These are phyloP conservation scores for Halichoeres trimaculatus DNA, from an alignment of 2,113 vertebrate species.

Conservation along the genomic window DNA sequence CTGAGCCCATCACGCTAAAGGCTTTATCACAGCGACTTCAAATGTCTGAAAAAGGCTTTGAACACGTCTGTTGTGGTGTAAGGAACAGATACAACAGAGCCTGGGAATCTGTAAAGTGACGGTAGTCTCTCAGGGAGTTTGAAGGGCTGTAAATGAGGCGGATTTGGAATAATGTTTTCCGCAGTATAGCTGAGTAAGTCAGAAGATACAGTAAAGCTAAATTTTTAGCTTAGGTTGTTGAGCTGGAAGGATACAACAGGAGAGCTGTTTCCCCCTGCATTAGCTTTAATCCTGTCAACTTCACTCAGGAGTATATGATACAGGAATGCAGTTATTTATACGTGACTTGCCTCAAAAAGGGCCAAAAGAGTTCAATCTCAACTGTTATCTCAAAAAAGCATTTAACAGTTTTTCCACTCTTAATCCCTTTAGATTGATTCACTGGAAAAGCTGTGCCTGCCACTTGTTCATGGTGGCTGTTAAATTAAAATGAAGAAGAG, in stretches of 20 bases:
- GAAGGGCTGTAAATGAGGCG: conserved; percentile 26
- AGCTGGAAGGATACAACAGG: background rate
- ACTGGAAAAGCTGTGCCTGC: background rate
- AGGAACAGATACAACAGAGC: conserved; percentile 23
- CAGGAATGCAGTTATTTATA: background rate
- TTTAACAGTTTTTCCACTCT: background rate
- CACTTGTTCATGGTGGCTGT: background rate
- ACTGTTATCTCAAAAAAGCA: background rate
- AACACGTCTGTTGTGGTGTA: conserved; percentile 5
- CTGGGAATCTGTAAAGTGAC: conserved; percentile 24
- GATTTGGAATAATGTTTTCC: conserved; percentile 21
- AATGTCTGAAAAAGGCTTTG: conserved; percentile 33
- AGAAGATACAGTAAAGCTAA: conserved; percentile 1
- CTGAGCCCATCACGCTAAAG: conserved; percentile 8
- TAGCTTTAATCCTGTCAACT: conserved; percentile 2
- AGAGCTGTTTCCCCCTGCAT: background rate
- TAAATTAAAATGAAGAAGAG: background rate
- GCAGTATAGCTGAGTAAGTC: conserved; percentile 37
- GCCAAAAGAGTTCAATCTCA: no score
- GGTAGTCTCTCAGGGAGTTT: conserved; percentile 22
- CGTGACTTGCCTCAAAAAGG: background rate
- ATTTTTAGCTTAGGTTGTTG: conserved; percentile 19
- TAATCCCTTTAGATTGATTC: background rate
- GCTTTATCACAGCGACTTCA: conserved; percentile 28
- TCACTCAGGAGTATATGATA: no score